These are phyloP conservation scores for Tamias sibiricus DNA, from an alignment of 2,113 vertebrate species.

Conservation along the genomic window DNA sequence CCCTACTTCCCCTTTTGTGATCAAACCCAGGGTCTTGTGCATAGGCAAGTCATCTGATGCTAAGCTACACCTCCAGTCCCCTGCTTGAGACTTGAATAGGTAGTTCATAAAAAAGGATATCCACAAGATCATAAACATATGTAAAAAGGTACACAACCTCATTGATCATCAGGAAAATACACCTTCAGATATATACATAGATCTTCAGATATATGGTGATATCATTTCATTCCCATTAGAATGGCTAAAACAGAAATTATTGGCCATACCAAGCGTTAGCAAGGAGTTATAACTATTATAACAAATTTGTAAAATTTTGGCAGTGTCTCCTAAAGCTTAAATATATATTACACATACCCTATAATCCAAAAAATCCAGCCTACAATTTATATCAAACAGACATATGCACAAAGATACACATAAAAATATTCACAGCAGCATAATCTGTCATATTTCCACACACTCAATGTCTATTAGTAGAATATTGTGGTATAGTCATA, in stretches of 20 bases:
- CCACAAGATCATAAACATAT: background rate
- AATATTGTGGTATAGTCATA: background rate
- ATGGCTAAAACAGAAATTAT: slow-evolving; percentile 3
- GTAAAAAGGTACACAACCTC: background rate
- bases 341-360: background rate
- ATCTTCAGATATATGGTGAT: background rate
- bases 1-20: background rate
- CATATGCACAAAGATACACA: background rate
- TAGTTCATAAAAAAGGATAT: background rate
- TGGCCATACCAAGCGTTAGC: background rate
- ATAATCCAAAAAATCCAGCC: background rate
- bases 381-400: background rate
- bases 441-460: slow-evolving; percentile 3
- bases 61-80: background rate
- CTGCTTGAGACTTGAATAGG: background rate
- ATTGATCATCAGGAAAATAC: background rate
- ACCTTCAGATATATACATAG: background rate
- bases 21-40: background rate
- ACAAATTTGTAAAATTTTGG: background rate
- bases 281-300: background rate
- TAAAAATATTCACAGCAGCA: background rate
- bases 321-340: background rate
- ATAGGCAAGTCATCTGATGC: background rate
- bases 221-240: background rate
- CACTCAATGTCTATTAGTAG: background rate